A percentile compares a stretch with the other conserved stretches of the same genome.
Conservation (phyloP, 2,113 vertebrate genomes). For the Saimiri boliviensis region DNA sequence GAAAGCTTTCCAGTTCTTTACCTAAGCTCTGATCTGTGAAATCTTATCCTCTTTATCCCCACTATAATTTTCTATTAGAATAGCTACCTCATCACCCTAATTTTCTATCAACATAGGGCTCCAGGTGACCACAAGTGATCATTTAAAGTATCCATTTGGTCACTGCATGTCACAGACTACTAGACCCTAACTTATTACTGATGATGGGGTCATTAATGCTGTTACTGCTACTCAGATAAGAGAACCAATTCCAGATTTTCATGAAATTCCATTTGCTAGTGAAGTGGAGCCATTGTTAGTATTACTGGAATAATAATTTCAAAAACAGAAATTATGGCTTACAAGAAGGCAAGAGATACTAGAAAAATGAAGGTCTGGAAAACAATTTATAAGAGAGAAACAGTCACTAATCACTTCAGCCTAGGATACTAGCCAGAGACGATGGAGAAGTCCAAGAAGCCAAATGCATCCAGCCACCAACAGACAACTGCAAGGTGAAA, state of each 20-base stretch:
- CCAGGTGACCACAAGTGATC: not conserved
- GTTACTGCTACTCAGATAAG: not conserved
- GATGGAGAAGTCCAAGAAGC: not conserved
- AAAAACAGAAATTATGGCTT: not conserved
- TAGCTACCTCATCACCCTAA: not conserved
- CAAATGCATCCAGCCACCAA: not conserved
- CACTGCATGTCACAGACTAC: not conserved
- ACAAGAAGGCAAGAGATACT: not conserved
- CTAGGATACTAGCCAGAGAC: not conserved
- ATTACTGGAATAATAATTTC: not conserved
- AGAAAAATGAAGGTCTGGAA: not conserved
- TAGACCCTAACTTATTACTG: not conserved
- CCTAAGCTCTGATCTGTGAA: not conserved
- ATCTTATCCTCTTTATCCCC: not conserved
- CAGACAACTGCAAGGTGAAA: not conserved
- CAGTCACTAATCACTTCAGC: not conserved
- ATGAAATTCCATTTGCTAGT: not conserved
- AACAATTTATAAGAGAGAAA: not conserved
- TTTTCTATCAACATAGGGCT: not conserved
- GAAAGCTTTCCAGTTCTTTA: not conserved
- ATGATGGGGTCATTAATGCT: not conserved
- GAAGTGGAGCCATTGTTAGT: not conserved
- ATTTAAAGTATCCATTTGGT: not conserved
- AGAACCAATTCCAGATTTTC: not conserved
- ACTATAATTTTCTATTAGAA: not conserved